phyloP scores from a whole-genome alignment of 2,113 vertebrate genomes.

The Saguinus imperator region DNA sequence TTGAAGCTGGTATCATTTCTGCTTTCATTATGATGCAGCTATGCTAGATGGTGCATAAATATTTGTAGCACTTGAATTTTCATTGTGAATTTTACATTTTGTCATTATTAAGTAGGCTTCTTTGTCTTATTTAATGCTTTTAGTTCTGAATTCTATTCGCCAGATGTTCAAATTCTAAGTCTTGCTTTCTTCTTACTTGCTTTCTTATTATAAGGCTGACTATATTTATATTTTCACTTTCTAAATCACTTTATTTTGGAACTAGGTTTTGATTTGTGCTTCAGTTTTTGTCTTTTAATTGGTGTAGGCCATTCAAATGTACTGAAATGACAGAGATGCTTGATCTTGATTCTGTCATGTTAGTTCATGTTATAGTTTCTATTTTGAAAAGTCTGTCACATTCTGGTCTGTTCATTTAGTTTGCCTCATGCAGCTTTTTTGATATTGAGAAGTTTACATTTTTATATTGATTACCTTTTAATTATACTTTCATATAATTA shows the following conservation, averaged over 20 bases:
- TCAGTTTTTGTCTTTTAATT: conserved; percentile 18
- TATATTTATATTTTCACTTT: conserved; percentile 18
- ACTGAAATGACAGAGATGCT: not conserved
- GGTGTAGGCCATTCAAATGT: not conserved
- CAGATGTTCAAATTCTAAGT: not conserved
- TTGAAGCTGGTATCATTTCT: not conserved
- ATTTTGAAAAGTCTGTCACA: conserved; percentile 14
- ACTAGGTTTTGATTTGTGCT: not conserved
- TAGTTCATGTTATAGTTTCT: not conserved
- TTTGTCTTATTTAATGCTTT: not conserved
- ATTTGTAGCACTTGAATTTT: not conserved
- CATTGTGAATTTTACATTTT: not conserved
- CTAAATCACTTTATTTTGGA: not conserved
- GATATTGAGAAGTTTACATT: not conserved
- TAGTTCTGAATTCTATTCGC: not conserved
- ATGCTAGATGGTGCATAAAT: not conserved
- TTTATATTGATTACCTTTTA: not conserved
- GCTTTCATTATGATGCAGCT: not conserved
- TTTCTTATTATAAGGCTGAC: not conserved
- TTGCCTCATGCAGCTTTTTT: not conserved
- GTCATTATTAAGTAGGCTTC: not conserved
- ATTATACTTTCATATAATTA: not conserved
- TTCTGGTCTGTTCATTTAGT: conserved; percentile 1
- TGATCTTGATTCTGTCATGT: not conserved
- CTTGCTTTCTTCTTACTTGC: not conserved